Conservation (phyloP, 2,113 vertebrate genomes). For the Stictonetta naevosa region DNA sequence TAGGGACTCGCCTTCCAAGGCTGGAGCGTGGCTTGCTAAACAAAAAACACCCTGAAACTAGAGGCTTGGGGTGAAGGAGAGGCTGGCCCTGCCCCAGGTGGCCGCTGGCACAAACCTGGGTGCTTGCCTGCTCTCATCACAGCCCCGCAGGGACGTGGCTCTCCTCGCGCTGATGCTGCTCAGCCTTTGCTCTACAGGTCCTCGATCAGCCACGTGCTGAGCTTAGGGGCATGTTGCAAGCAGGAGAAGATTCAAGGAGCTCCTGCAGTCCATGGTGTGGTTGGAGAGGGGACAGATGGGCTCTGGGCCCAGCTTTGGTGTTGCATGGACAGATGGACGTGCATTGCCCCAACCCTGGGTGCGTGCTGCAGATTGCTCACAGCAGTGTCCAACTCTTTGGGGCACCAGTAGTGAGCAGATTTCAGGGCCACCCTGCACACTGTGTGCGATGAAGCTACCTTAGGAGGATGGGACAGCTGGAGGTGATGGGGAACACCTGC, state of each 20-base stretch:
- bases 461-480: not conserved
- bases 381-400: accelerated
- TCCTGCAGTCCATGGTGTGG: not conserved
- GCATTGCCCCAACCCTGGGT: not conserved
- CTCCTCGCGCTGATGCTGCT: not conserved
- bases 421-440: accelerated
- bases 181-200: accelerated
- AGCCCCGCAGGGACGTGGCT: accelerated
- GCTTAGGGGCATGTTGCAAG: not conserved
- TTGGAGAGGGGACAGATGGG: not conserved
- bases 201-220: not conserved
- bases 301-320: not conserved
- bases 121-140: not conserved
- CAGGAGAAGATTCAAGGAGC: not conserved
- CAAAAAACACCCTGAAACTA: not conserved
- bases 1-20: constrained; percentile 50
- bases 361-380: not conserved
- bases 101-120: not conserved
- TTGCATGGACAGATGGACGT: accelerated
- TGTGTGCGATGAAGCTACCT: accelerated
- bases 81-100: not conserved
- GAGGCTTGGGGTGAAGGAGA: not conserved
- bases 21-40: constrained; percentile 9
- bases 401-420: not conserved
- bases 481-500: not conserved